phyloP scores from a whole-genome alignment of 1,140 invertebrate genomes.

The Caenorhabditis elegans region WBcel235 BX284602.5:13091501-13092000 shows the following conservation, averaged over 20 bases:
- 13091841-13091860: too few relatives aligned
- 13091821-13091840: too few relatives aligned
- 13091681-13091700: neutral
- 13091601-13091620: slow-evolving; percentile 19
- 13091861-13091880: too few relatives aligned
- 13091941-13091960: too few relatives aligned
- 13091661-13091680: neutral
- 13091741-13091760: slow-evolving; percentile 62
- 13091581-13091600: slow-evolving; percentile 14
- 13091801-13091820: slow-evolving; percentile 54
- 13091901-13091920: too few relatives aligned
- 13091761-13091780: slow-evolving; percentile 58
- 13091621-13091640: neutral
- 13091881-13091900: too few relatives aligned
- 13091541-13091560: slow-evolving; percentile 32
- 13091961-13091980: too few relatives aligned
- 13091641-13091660: neutral
- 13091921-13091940: too few relatives aligned
- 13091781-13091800: slow-evolving; percentile 61
- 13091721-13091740: neutral
- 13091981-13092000: too few relatives aligned
- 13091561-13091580: neutral
- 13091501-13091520: slow-evolving; percentile 4
- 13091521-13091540: neutral
- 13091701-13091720: neutral